Conservation (phyloP, 2,888 invertebrate genomes). For the Unio delphinus region DNA sequence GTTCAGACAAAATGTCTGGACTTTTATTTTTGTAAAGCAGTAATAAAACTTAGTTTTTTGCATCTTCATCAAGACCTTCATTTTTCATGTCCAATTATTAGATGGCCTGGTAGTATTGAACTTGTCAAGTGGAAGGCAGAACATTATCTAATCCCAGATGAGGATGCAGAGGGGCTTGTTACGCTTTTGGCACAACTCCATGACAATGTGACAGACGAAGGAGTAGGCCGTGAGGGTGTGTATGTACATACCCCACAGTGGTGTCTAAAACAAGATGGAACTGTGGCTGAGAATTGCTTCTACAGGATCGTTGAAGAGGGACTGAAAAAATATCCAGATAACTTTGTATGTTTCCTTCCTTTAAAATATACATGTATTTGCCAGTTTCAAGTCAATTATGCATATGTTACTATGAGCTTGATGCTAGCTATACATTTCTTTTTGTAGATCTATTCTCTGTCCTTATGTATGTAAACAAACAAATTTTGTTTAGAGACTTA, state of each 20-base stretch:
- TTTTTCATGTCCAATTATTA: neutral
- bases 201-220: conserved; percentile 3
- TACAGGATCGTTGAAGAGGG: conserved; percentile 23
- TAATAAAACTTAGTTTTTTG: no score
- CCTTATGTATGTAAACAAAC: no score
- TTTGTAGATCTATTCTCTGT: no score
- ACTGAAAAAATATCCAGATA: conserved; percentile 24
- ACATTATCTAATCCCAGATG: conserved; percentile 19
- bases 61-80: no score
- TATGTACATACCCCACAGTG: conserved; percentile 16
- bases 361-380: no score
- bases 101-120: conserved; percentile 22
- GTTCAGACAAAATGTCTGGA: no score
- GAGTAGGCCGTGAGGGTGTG: conserved; percentile 2
- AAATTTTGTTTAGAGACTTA: no score
- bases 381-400: no score
- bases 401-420: no score
- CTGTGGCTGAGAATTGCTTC: conserved; percentile 16
- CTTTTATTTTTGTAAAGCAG: no score
- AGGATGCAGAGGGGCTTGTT: conserved; percentile 21
- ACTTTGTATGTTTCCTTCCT: conserved; percentile 11
- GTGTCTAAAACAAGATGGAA: conserved; percentile 14
- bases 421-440: no score
- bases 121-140: conserved; percentile 17
- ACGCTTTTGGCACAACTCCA: conserved; percentile 18